Evolutionary conservation across 2,888 invertebrate species (phyloP), one percentile per base, ranked within the genome.

Genomic region (Augochlorella aurata): DNA sequence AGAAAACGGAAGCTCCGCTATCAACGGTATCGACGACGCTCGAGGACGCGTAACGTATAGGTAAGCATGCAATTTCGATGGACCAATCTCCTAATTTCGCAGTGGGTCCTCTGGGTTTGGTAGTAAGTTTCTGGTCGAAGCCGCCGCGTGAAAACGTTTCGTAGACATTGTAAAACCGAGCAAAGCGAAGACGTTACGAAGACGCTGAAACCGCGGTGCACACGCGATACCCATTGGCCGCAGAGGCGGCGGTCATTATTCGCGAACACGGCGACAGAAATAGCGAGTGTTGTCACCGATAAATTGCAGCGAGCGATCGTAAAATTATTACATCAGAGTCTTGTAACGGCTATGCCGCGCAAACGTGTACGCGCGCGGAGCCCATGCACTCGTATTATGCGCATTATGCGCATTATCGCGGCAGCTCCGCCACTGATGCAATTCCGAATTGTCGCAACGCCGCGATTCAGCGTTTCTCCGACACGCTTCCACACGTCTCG

Each of bases 11-110:
- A 84, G 79, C 79, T 83, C 75, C 79, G 85, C 73, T 77, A 84
- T 79, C 84, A 79, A 69, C 86, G 85, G 58, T 82, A 83, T 86
- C 88, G 86, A 84, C 85, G 87, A 69, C 82, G 79, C 72, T 82
- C 87, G 85, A 84, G 81, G 79, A 84, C 85, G 85, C 88, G 85
- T 89, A 90, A 90, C 85, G 72, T 74, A 79, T 83, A 89, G 89
- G 90, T 91, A 82, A 90, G 89, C 81, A 47, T 38, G 29, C 61
- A 29, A 61, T 61, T 61, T 61, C 18, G 21, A 21, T 10, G 18
- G 2, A 54, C 52, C 21, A 21, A 29, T 61, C 16, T 29, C 18
- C 29, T 16, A 29, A 29, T 47, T n/a, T 18, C 45, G 24, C 12
- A 44, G 24, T 4, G 47, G 38, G 38, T 5, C 38, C 5, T 38